phyloP scores from a whole-genome alignment of 1,140 invertebrate genomes.

The Aphaenogaster ashmeadi region DNA sequence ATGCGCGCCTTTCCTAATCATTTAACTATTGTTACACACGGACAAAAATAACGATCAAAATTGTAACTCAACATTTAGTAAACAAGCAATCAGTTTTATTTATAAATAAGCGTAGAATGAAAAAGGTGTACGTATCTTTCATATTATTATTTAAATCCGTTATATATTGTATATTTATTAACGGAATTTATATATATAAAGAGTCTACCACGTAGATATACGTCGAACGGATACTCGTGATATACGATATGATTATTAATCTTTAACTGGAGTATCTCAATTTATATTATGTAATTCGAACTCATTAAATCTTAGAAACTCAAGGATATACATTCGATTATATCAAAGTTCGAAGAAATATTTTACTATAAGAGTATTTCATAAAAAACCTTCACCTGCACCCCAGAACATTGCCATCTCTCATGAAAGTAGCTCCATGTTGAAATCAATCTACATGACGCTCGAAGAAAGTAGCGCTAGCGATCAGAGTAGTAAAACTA shows the following conservation, averaged over 20 bases:
- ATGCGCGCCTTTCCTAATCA: neutral
- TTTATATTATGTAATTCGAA: conserved; percentile 36
- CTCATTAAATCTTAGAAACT: neutral
- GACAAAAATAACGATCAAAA: neutral
- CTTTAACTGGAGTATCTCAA: conserved; percentile 14
- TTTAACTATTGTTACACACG: neutral
- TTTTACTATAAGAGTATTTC: conserved; percentile 2
- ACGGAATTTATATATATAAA: too few species aligned
- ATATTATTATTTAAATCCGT: neutral
- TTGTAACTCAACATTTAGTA: neutral
- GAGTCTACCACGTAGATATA: neutral
- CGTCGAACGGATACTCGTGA: neutral
- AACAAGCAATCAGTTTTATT: neutral
- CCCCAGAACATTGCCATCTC: neutral
- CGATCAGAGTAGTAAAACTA: conserved; percentile 5
- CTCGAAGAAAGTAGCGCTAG: conserved; percentile 23
- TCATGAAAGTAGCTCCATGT: neutral
- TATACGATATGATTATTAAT: conserved; percentile 24
- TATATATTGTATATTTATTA: neutral
- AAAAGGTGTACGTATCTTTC: neutral
- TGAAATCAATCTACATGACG: conserved; percentile 45
- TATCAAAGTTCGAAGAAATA: conserved; percentile 14
- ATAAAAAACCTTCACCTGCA: neutral
- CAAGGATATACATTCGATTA: neutral
- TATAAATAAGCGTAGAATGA: neutral